Percentiles rank a stretch among this genome's conserved stretches.
phyloP scores from a whole-genome alignment of 2,113 vertebrate species.

The Pandion haliaetus region DNA sequence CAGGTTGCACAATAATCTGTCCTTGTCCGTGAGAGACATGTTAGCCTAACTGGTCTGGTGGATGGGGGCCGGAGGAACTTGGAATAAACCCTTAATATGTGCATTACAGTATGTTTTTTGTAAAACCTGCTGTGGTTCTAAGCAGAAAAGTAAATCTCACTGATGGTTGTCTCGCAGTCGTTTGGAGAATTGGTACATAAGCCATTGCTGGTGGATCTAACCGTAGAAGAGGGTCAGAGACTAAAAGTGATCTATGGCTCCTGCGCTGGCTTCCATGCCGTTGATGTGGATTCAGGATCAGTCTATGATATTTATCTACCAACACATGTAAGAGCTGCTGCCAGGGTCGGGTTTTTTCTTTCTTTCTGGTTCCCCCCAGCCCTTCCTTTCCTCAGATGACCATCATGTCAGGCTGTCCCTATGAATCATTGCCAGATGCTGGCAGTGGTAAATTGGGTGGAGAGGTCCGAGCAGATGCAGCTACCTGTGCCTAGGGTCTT shows the following conservation, averaged over 20 bases:
- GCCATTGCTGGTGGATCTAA: slow-evolving; percentile 94
- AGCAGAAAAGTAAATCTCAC: background rate
- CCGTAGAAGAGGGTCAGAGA: slow-evolving; percentile 96
- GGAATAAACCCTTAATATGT: background rate
- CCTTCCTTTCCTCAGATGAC: background rate
- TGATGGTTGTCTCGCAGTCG: slow-evolving; percentile 76
- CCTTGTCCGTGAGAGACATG: accelerated
- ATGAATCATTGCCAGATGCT: background rate
- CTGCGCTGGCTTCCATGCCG: slow-evolving; percentile 92
- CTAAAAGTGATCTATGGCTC: slow-evolving; percentile 99
- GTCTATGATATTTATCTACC: slow-evolving; percentile 99
- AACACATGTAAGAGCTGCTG: slow-evolving; percentile 87
- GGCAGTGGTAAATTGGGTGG: background rate
- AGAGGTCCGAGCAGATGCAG: background rate
- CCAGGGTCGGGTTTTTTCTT: background rate
- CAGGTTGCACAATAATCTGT: background rate
- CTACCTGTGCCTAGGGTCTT: background rate
- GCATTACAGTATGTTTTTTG: background rate
- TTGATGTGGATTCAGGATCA: slow-evolving; percentile 96
- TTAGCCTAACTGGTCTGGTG: background rate
- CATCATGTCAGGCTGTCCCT: background rate
- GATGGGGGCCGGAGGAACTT: background rate
- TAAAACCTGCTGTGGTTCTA: background rate
- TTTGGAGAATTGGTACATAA: slow-evolving; percentile 96
- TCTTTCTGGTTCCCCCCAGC: background rate